Percentiles rank a stretch among this genome's conserved stretches.
Evolutionary conservation across 2,888 invertebrate species (phyloP).

Genomic region (Acleris literana): DNA sequence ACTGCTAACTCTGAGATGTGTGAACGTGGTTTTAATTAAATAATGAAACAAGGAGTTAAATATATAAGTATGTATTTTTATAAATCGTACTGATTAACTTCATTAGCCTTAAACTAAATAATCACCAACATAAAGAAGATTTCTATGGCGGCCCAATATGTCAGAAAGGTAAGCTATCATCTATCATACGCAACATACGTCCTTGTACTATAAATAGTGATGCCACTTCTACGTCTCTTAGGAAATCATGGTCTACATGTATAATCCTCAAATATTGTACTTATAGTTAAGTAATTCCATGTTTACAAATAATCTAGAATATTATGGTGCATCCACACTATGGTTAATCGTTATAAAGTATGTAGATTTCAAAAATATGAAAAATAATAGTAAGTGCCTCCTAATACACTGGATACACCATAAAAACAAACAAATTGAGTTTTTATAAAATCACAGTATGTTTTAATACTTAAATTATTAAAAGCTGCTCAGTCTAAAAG

Average conservation of each 20-base stretch:
- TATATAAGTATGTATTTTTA: conserved; percentile 32
- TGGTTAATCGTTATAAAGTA: too few species aligned
- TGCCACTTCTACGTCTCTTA: not conserved
- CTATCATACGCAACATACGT: not conserved
- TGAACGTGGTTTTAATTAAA: not conserved
- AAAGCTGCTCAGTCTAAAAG: too few species aligned
- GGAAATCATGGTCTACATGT: conserved; percentile 2
- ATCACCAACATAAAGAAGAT: conserved; percentile 18
- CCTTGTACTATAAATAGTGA: not conserved
- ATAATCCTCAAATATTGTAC: not conserved
- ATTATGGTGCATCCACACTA: too few species aligned
- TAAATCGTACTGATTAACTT: conserved; percentile 17
- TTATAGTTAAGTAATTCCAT: not conserved
- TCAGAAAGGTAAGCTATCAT: not conserved
- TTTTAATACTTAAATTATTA: too few species aligned
- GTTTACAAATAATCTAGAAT: too few species aligned
- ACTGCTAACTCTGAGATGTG: too few species aligned
- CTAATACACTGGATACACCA: too few species aligned
- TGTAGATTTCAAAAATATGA: too few species aligned
- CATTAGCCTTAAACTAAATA: conserved; percentile 24
- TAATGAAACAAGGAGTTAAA: conserved; percentile 27
- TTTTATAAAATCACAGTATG: too few species aligned
- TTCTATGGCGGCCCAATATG: conserved; percentile 1
- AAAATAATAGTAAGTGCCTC: too few species aligned
- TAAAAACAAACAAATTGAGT: too few species aligned